phyloP scores from a whole-genome alignment of 2,113 vertebrate species.

The Hiodon alosoides region DNA sequence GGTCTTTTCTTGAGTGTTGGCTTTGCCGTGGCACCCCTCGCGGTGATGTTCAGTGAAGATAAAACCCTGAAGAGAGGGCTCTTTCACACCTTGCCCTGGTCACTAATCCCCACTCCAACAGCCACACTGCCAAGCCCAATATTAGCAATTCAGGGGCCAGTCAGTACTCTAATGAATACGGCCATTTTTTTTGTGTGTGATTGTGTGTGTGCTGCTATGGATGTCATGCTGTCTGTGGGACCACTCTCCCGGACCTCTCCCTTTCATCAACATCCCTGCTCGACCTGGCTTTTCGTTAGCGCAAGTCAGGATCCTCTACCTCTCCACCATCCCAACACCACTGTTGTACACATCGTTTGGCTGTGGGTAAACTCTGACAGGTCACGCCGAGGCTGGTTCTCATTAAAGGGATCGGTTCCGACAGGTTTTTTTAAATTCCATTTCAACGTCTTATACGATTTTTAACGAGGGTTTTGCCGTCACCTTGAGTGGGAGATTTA shows the following conservation, averaged over 20 bases:
- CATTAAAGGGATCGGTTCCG: constrained; percentile 44
- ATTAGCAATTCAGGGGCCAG: constrained; percentile 52
- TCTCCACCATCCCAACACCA: background rate
- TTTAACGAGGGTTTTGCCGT: constrained; percentile 61
- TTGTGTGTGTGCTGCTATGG: constrained; percentile 11
- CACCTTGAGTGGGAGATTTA: constrained; percentile 60
- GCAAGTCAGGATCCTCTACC: background rate
- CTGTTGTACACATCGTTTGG: background rate
- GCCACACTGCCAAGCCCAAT: constrained; percentile 46
- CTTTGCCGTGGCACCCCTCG: constrained; percentile 17
- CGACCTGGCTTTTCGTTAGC: background rate
- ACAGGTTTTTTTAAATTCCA: constrained; percentile 34
- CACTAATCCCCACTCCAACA: constrained; percentile 41
- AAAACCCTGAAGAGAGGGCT: constrained; percentile 41
- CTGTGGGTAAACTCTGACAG: background rate
- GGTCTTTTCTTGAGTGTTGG: constrained; percentile 22
- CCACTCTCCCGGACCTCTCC: background rate
- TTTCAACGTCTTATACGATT: constrained; percentile 50
- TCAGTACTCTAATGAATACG: constrained; percentile 30
- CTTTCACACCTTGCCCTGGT: constrained; percentile 42
- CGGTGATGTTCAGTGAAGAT: constrained; percentile 27
- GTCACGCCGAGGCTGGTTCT: constrained; percentile 23
- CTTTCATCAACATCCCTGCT: no score
- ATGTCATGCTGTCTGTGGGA: background rate
- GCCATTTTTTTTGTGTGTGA: constrained; percentile 40